A percentile compares a stretch with the other conserved stretches of the same genome.
Evolutionary conservation across 2,113 vertebrate genomes (phyloP).

Genomic region (Alligator mississippiensis): DNA sequence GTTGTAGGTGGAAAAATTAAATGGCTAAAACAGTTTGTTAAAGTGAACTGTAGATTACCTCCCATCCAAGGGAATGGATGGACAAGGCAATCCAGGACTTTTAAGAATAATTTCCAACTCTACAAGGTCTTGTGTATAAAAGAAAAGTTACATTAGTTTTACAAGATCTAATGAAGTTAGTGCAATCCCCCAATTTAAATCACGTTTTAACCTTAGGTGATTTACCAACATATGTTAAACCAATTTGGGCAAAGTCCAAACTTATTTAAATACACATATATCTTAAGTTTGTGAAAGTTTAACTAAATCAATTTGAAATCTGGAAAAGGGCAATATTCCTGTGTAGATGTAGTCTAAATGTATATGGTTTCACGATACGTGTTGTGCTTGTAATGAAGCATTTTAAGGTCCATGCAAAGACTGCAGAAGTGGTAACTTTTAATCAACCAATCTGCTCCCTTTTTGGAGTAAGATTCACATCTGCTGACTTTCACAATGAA

Average conservation of each 20-base stretch:
- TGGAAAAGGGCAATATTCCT: not conserved
- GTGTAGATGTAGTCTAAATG: not conserved
- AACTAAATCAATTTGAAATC: not conserved
- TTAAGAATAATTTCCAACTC: conserved; percentile 13
- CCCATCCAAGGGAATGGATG: not conserved
- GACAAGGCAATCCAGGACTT: not conserved
- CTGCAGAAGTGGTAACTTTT: not conserved
- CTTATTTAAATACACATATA: not conserved
- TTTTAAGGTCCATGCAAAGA: not conserved
- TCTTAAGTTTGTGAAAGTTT: not conserved
- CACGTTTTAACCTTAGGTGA: not conserved
- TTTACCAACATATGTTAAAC: not conserved
- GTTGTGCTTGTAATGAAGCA: not conserved
- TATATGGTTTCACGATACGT: accelerated
- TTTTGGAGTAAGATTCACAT: not conserved
- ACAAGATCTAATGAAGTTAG: not conserved
- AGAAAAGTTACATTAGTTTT: conserved; percentile 7
- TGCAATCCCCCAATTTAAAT: conserved; percentile 9
- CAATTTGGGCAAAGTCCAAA: not conserved
- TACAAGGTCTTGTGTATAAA: not conserved
- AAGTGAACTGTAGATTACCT: not conserved
- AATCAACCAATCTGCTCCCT: not conserved
- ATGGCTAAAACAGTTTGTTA: not conserved
- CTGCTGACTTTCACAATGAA: not conserved
- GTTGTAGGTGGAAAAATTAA: not conserved